phyloP scores from a whole-genome alignment of 1,140 invertebrate species.

The Acromyrmex heyeri region DNA sequence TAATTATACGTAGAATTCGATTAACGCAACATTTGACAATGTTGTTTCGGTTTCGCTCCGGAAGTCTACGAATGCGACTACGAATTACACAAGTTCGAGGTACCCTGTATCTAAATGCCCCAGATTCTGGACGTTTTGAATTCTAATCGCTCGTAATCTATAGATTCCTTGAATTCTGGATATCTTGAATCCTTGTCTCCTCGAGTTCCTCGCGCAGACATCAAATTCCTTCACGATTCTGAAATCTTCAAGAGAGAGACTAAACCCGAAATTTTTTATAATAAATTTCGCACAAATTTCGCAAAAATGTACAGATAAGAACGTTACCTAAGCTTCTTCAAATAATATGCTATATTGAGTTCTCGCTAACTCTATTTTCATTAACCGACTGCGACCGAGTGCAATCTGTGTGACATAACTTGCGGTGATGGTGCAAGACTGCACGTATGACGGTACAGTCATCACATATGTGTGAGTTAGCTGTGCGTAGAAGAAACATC shows the following conservation, averaged over 20 bases:
- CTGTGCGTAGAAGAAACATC: constrained; percentile 57
- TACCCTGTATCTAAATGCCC: constrained; percentile 19
- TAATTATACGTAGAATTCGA: constrained; percentile 48
- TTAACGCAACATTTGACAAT: constrained; percentile 51
- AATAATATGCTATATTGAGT: not conserved
- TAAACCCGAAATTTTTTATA: not conserved
- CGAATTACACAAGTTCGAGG: constrained; percentile 23
- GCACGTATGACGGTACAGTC: not conserved
- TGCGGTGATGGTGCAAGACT: constrained; percentile 20
- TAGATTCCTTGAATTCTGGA: constrained; percentile 2
- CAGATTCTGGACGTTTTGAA: constrained; percentile 41
- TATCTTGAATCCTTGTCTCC: constrained; percentile 10
- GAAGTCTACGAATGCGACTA: constrained; percentile 2
- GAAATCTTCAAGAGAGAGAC: not conserved
- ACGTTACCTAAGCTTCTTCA: not conserved
- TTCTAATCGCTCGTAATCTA: constrained; percentile 16
- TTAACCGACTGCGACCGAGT: constrained; percentile 14
- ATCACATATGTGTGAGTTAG: not conserved
- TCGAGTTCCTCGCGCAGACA: constrained; percentile 10
- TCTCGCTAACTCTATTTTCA: constrained; percentile 26
- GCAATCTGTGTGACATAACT: constrained; percentile 57
- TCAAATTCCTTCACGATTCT: not conserved
- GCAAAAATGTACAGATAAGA: not conserved
- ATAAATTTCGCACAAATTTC: not conserved
- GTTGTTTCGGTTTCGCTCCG: constrained; percentile 32